These are phyloP conservation scores for Rhodeus uyekii DNA, from an alignment of 2,797 vertebrate species.

Conservation along the genomic window DNA sequence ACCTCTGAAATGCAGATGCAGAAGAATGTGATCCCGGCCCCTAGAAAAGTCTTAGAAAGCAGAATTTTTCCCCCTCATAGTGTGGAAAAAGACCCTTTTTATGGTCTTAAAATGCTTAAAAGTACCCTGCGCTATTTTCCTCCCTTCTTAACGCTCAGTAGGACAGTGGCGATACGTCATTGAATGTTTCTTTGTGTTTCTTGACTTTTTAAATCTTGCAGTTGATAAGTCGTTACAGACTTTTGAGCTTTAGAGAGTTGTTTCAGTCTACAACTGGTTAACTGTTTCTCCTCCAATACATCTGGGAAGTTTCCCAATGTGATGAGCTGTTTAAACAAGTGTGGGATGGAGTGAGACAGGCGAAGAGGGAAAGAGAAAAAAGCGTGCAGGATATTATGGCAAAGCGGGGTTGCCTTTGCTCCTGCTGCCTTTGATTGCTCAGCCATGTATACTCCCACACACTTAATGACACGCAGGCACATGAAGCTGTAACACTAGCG, in stretches of 20 bases:
- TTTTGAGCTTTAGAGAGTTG: conserved; percentile 2
- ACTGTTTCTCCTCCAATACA: conserved; percentile 33
- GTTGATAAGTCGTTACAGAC: conserved; percentile 10
- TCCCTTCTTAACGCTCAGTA: background rate
- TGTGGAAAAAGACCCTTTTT: conserved; percentile 42
- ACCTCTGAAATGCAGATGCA: conserved; percentile 63
- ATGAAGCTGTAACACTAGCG: conserved; percentile 63
- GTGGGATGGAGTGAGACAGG: conserved; percentile 50
- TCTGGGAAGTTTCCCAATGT: conserved; percentile 48
- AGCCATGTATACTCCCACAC: conserved; percentile 66
- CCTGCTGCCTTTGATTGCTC: conserved; percentile 71
- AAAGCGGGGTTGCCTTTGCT: conserved; percentile 58
- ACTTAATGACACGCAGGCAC: conserved; percentile 63
- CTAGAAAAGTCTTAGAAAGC: conserved; percentile 47
- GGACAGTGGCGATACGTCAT: background rate
- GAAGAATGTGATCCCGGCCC: conserved; percentile 51
- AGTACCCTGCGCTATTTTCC: background rate
- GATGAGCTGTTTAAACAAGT: conserved; percentile 51
- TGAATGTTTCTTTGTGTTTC: conserved; percentile 14
- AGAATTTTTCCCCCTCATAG: conserved; percentile 54
- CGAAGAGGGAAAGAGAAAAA: conserved; percentile 46
- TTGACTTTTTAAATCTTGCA: conserved; percentile 10
- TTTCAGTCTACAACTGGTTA: conserved; percentile 12
- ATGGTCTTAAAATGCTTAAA: background rate
- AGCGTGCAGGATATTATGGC: conserved; percentile 61